Percentiles rank a stretch among this genome's conserved stretches.
Conservation (phyloP, 2,797 vertebrate species). For the Oophaga sylvatica region DNA sequence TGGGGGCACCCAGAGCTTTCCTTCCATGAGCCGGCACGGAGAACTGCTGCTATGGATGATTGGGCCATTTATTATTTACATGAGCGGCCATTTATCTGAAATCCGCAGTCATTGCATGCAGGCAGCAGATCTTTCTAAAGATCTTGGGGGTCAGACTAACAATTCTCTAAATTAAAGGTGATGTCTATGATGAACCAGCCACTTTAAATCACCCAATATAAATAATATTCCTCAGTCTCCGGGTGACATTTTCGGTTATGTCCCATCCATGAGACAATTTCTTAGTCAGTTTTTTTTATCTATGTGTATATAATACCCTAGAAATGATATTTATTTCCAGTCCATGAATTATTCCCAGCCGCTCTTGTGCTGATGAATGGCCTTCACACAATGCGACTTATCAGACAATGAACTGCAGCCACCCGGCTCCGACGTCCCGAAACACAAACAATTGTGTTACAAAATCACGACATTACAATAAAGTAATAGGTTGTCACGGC, state of each 20-base stretch:
- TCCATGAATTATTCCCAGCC: not conserved
- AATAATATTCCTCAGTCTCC: not conserved
- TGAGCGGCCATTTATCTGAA: not conserved
- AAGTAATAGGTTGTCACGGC: conserved; percentile 7
- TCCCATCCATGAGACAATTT: too few relatives aligned
- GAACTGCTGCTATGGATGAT: not conserved
- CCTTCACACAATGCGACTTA: not conserved
- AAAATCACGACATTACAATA: not conserved
- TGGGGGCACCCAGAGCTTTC: not conserved
- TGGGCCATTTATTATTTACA: not conserved
- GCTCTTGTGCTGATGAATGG: not conserved
- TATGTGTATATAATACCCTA: not conserved
- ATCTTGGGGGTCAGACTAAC: not conserved
- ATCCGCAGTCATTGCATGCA: not conserved
- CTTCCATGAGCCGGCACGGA: not conserved
- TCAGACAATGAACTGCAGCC: not conserved
- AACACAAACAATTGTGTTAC: not conserved
- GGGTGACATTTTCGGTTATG: not conserved
- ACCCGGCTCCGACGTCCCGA: not conserved
- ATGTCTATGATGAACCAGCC: too few relatives aligned
- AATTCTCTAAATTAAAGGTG: too few relatives aligned
- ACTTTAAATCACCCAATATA: not conserved
- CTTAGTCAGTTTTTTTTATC: not conserved
- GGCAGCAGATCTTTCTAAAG: not conserved
- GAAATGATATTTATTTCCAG: not conserved